Evolutionary conservation across 2,113 vertebrate genomes (phyloP).

Genomic region (Hippocampus guttulatus): DNA sequence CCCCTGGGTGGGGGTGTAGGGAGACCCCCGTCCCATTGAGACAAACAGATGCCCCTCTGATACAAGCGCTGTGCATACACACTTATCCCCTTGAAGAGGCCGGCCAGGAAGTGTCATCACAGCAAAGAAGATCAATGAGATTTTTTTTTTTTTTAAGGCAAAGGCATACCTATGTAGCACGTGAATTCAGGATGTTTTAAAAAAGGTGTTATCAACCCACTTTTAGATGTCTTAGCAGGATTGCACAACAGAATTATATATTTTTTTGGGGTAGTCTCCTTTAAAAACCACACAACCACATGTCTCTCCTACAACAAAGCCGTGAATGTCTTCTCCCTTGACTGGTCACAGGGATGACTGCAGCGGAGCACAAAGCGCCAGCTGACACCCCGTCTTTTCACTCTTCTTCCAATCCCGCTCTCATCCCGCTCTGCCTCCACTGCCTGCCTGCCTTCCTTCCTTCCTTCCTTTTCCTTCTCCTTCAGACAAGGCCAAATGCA

Average conservation of each 20-base stretch:
- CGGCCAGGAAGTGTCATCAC: conserved; percentile 64
- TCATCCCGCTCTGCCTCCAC: conserved; percentile 62
- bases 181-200: conserved; percentile 9
- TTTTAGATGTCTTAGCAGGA: conserved; percentile 42
- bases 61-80: conserved; percentile 56
- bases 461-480: conserved; percentile 47
- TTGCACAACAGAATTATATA: conserved; percentile 62
- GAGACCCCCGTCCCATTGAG: conserved; percentile 69
- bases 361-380: conserved; percentile 80
- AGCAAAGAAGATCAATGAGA: conserved; percentile 53
- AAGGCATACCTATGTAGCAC: not conserved
- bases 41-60: conserved; percentile 70
- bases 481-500: conserved; percentile 72
- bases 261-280: conserved; percentile 52
- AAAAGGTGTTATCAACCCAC: conserved; percentile 23
- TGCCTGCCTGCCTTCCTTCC: conserved; percentile 27
- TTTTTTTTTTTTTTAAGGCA: not conserved
- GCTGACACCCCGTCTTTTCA: conserved; percentile 76
- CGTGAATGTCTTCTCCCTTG: conserved; percentile 78
- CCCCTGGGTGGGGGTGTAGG: conserved; percentile 41
- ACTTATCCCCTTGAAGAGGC: conserved; percentile 57
- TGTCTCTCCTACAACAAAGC: conserved; percentile 79
- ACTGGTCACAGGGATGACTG: conserved; percentile 80
- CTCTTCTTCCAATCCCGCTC: conserved; percentile 69
- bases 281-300: conserved; percentile 69